These are phyloP conservation scores for Operophtera brumata DNA, from an alignment of 2,888 invertebrate genomes.

Conservation along the genomic window DNA sequence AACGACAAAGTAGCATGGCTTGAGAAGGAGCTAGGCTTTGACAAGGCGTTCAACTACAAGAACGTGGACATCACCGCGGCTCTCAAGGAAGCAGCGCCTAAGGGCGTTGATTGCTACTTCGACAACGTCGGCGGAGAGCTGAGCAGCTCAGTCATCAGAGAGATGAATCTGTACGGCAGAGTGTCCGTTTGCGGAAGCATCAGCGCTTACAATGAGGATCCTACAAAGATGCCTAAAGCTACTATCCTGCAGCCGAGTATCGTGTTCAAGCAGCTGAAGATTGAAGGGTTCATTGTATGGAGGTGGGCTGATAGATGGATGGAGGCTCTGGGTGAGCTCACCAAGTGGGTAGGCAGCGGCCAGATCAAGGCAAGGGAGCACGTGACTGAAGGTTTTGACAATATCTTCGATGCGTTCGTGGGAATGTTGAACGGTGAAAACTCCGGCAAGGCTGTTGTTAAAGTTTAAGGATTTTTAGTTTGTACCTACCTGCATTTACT, in stretches of 20 bases:
- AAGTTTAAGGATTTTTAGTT: slow-evolving; percentile 64
- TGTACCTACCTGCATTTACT: neutral
- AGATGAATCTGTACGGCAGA: slow-evolving; percentile 81
- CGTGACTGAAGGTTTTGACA: slow-evolving; percentile 85
- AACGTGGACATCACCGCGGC: slow-evolving; percentile 74
- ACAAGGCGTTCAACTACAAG: slow-evolving; percentile 87
- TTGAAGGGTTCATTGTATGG: slow-evolving; percentile 82
- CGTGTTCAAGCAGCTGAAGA: slow-evolving; percentile 79
- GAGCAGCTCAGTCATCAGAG: slow-evolving; percentile 76
- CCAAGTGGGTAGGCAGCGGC: slow-evolving; percentile 82
- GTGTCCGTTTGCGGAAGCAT: slow-evolving; percentile 83
- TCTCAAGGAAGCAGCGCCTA: slow-evolving; percentile 73
- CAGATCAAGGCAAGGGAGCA: slow-evolving; percentile 84
- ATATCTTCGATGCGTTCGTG: slow-evolving; percentile 83
- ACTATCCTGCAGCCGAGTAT: slow-evolving; percentile 77
- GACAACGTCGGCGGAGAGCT: slow-evolving; percentile 87
- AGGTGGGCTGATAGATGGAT: slow-evolving; percentile 78
- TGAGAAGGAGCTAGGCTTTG: slow-evolving; percentile 83
- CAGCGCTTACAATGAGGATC: slow-evolving; percentile 69
- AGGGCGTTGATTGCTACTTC: slow-evolving; percentile 84
- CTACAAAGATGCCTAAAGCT: slow-evolving; percentile 48
- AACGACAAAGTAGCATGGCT: slow-evolving; percentile 86
- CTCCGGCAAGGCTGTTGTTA: slow-evolving; percentile 84
- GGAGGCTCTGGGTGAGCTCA: slow-evolving; percentile 81
- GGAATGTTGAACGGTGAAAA: slow-evolving; percentile 83